Evolutionary conservation across 2,797 vertebrate species (phyloP).

Genomic region (Xenentodon cancila): DNA sequence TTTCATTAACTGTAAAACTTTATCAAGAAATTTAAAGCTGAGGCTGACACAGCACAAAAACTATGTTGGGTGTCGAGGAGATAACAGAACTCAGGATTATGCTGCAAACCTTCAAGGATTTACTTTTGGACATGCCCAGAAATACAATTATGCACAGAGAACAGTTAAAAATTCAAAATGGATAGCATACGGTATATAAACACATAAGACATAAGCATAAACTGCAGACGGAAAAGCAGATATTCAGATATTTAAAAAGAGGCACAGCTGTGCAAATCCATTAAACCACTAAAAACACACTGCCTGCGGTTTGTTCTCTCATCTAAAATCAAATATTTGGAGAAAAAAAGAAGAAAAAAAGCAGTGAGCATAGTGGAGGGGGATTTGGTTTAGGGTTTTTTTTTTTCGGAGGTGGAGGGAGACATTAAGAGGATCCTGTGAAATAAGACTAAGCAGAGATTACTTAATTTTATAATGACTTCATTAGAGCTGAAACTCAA

Average conservation of each 20-base stretch:
- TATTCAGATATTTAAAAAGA: background rate
- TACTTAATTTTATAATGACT: conserved; percentile 25
- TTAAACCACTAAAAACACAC: conserved; percentile 12
- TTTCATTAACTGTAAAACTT: background rate
- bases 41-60: background rate
- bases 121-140: conserved; percentile 4
- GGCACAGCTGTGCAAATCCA: conserved; percentile 25
- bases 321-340: conserved; percentile 30
- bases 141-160: background rate
- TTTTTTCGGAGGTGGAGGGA: background rate
- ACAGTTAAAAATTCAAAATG: background rate
- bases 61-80: too few species aligned
- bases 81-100: background rate
- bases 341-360: conserved; percentile 21
- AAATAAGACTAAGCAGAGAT: conserved; percentile 13
- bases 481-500: conserved; percentile 17
- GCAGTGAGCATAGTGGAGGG: conserved; percentile 6
- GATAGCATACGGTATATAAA: background rate
- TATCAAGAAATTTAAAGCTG: background rate
- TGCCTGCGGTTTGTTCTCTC: conserved; percentile 9
- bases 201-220: background rate
- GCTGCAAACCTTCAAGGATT: conserved; percentile 2
- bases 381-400: too few species aligned
- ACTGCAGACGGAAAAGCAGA: conserved; percentile 5
- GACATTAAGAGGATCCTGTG: conserved; percentile 4